Evolutionary conservation across 2,888 invertebrate genomes (phyloP), one percentile per base, ranked within the genome.

Genomic region (Tortricodes alternella): DNA sequence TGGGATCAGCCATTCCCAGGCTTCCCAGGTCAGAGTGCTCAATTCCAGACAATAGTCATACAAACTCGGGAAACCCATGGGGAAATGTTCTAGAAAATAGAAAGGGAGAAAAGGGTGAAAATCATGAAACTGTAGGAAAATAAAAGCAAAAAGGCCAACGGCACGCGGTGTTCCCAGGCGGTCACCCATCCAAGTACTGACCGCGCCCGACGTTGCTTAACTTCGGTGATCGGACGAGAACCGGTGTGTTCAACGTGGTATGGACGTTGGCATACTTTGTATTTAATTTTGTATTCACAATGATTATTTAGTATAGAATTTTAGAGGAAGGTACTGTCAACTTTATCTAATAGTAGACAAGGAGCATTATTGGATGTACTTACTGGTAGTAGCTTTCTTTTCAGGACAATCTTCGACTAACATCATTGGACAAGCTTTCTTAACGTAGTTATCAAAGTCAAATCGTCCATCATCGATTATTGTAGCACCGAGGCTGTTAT

Each of bases 21-120:
- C 95, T 18, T 94, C 92, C 98, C 98, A 98, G 7, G 91, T 85
- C 69, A 90, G 89, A 1, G 92, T 86, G 8, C 92, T 80, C 6
- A 93, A 78, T 66, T 96, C 94, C 74, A 96, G 92, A 73, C 93
- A 95, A 80, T 97, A 98, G 68, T 98, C 97, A 78, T 95, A 98
- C 9, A 98, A 84, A 0, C 94, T 93, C 0, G 94, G 92, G 66
- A 92, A 94, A 2, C 91, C 86, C 62, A 92, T 92, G 0, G 98
- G 98, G 58, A 96, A 86, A 69, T 96, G 94, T 53, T 95, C 95
- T 89, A 89, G 67, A 60, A 50, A 24, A 23, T n/a, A n/a, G n/a
- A n/a, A n/a, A n/a, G n/a, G n/a, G n/a, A n/a, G n/a, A n/a, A n/a
- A n/a, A n/a, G n/a, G n/a, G n/a, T n/a, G n/a, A n/a, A n/a, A n/a